Evolutionary conservation across 1,140 invertebrate species (phyloP).

Genomic region (Psix sp.): DNA sequence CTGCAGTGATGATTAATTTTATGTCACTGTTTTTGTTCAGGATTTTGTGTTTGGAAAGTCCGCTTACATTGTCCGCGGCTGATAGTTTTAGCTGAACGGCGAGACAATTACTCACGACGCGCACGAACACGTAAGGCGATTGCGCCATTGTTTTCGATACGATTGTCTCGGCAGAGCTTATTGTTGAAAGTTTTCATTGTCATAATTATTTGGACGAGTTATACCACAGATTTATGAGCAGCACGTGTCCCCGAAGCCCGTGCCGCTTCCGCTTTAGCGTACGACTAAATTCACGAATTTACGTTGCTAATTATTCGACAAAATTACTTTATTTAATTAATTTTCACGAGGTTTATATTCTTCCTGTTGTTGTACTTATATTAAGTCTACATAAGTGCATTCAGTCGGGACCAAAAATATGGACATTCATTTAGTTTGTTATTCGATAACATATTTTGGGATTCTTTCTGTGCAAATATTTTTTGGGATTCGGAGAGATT

Average conservation of each 20-base stretch:
- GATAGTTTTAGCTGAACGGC: too few species aligned
- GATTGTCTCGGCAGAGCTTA: slow-evolving; percentile 70
- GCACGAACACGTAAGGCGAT: slow-evolving; percentile 63
- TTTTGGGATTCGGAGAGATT: slow-evolving; percentile 1
- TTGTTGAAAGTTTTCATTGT: slow-evolving; percentile 75
- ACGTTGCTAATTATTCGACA: slow-evolving; percentile 12
- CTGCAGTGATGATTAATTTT: too few species aligned
- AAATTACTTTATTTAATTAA: slow-evolving; percentile 10
- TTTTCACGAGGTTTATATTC: too few species aligned
- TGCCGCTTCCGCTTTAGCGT: slow-evolving; percentile 25
- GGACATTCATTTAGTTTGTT: too few species aligned
- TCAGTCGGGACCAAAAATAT: too few species aligned
- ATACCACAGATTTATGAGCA: slow-evolving; percentile 68
- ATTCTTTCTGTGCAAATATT: neutral
- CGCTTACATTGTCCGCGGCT: too few species aligned
- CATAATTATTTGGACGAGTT: slow-evolving; percentile 73
- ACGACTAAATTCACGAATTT: slow-evolving; percentile 24
- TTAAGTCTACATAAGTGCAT: too few species aligned
- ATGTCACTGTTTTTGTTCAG: too few species aligned
- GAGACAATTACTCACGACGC: slow-evolving; percentile 63
- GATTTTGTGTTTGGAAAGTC: too few species aligned
- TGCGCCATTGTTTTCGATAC: slow-evolving; percentile 72
- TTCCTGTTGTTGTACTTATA: too few species aligned
- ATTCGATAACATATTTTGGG: too few species aligned
- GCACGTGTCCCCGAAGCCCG: slow-evolving; percentile 60